A percentile compares a stretch with the other conserved stretches of the same genome.
These are phyloP conservation scores for Tympanoctomys barrerae DNA, from an alignment of 2,797 vertebrate genomes.

Conservation along the genomic window DNA sequence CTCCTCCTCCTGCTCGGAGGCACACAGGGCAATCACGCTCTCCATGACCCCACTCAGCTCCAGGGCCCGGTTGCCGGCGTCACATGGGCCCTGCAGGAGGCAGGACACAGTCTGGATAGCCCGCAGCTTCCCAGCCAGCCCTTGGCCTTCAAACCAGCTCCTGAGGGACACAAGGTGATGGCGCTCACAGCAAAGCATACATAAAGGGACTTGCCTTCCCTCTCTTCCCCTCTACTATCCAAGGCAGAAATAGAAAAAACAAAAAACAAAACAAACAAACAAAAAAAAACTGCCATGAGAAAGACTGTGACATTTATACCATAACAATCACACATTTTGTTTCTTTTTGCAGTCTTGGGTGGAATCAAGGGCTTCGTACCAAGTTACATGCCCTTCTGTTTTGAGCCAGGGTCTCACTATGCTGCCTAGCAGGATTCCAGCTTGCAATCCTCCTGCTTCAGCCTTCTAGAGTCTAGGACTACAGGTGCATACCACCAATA, in stretches of 20 bases:
- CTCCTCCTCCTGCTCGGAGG: slow-evolving; percentile 92
- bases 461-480: background rate
- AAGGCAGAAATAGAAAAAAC: background rate
- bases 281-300: background rate
- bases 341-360: background rate
- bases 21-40: slow-evolving; percentile 94
- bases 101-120: slow-evolving; percentile 97
- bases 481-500: background rate
- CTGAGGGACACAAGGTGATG: slow-evolving; percentile 85
- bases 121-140: slow-evolving; percentile 91
- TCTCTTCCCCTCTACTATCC: background rate
- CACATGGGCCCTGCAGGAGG: slow-evolving; percentile 96
- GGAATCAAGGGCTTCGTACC: background rate
- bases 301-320: background rate
- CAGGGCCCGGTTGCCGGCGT: slow-evolving; percentile 95
- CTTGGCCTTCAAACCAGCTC: slow-evolving; percentile 91
- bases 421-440: background rate
- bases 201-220: background rate
- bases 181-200: background rate
- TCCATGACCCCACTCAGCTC: slow-evolving; percentile 98
- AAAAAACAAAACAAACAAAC: background rate
- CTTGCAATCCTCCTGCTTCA: background rate
- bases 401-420: background rate
- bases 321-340: background rate
- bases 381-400: background rate